Evolutionary conservation across 1,140 invertebrate genomes (phyloP).

Genomic region (Drosophila yakuba): DNA sequence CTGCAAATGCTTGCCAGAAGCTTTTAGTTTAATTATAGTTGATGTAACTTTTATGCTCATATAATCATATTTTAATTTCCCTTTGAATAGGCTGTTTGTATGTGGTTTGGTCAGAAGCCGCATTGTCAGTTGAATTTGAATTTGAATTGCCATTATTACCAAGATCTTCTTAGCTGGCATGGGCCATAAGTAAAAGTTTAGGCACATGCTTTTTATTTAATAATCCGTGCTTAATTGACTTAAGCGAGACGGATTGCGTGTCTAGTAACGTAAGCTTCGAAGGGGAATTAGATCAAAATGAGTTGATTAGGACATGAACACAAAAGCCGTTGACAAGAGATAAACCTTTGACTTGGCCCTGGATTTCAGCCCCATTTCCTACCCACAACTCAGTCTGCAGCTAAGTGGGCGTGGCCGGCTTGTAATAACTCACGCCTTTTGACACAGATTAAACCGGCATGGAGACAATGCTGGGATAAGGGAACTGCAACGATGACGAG

Average conservation of each 20-base stretch:
- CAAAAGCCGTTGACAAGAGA: conserved; percentile 78
- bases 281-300: conserved; percentile 53
- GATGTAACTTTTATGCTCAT: conserved; percentile 67
- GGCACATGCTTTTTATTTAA: background rate
- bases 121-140: background rate
- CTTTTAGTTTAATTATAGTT: conserved; percentile 54
- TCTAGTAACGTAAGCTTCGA: background rate
- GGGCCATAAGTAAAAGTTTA: background rate
- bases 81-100: conserved; percentile 2
- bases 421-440: conserved; percentile 83
- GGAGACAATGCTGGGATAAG: conserved; percentile 30
- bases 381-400: conserved; percentile 16
- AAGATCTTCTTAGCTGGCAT: background rate
- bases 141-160: background rate
- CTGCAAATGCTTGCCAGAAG: conserved; percentile 44
- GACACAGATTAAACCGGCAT: conserved; percentile 82
- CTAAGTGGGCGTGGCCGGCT: conserved; percentile 66
- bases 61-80: conserved; percentile 34
- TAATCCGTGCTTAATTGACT: conserved; percentile 41
- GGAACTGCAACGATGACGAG: conserved; percentile 37
- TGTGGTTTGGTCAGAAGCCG: background rate
- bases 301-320: conserved; percentile 68
- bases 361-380: conserved; percentile 19
- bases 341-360: conserved; percentile 74
- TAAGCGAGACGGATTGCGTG: conserved; percentile 5